Percentiles rank a stretch among this genome's conserved stretches.
These are phyloP conservation scores for Drosophila hydei DNA, from an alignment of 1,140 invertebrate species.

Conservation along the genomic window DNA sequence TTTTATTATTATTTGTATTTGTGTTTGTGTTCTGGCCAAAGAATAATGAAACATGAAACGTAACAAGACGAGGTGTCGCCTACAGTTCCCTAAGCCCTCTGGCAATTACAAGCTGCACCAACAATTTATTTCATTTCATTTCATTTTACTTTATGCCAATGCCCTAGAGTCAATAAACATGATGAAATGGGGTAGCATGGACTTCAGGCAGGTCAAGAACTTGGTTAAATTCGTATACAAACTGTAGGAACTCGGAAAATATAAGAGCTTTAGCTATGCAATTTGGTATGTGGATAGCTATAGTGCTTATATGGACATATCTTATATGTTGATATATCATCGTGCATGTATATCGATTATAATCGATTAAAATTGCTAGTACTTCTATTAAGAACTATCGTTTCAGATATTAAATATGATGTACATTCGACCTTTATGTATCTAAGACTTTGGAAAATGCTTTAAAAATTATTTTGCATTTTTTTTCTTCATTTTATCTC, in stretches of 20 bases:
- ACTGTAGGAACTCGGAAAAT: background rate
- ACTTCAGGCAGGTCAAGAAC: background rate
- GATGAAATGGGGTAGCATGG: background rate
- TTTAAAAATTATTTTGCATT: no score
- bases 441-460: no score
- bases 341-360: background rate
- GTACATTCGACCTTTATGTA: no score
- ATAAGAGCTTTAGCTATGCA: background rate
- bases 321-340: no score
- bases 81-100: constrained; percentile 26
- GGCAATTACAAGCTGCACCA: constrained; percentile 55
- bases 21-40: constrained; percentile 9
- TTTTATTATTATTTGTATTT: constrained; percentile 24
- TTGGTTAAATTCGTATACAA: no score
- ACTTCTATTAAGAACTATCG: no score
- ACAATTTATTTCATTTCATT: constrained; percentile 48
- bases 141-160: constrained; percentile 10
- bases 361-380: background rate
- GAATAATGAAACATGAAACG: constrained; percentile 36
- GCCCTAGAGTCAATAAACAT: background rate
- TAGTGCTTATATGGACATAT: no score
- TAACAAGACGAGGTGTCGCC: constrained; percentile 36
- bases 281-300: background rate
- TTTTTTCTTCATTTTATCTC: background rate
- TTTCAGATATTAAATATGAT: no score